A percentile compares a stretch with the other conserved stretches of the same genome.
phyloP scores from a whole-genome alignment of 2,797 vertebrate species.

The Spinus olivaceus region DNA sequence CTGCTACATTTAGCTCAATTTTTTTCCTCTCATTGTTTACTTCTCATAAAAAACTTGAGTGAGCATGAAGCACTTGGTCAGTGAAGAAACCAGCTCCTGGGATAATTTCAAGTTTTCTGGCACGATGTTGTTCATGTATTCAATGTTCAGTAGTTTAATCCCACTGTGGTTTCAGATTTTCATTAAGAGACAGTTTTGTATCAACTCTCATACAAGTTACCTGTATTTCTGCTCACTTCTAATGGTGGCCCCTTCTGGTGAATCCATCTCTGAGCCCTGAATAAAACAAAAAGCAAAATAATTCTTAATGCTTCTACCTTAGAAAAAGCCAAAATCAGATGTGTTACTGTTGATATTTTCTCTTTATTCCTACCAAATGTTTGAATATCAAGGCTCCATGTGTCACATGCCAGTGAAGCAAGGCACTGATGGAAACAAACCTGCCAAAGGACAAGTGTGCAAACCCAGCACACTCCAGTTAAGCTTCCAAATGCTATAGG shows the following conservation, averaged over 20 bases:
- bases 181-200: not conserved
- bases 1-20: not conserved
- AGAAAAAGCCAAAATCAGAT: not conserved
- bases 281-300: not conserved
- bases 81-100: not conserved
- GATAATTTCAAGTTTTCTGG: not conserved
- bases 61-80: not conserved
- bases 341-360: not conserved
- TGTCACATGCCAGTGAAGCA: not conserved
- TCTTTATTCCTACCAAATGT: not conserved
- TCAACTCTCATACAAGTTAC: not conserved
- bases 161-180: not conserved
- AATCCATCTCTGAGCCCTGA: constrained; percentile 66
- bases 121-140: not conserved
- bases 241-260: constrained; percentile 19
- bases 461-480: not conserved
- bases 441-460: not conserved
- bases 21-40: not conserved
- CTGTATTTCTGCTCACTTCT: constrained; percentile 73
- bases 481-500: not conserved
- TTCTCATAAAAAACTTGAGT: not conserved
- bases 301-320: not conserved
- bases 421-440: not conserved
- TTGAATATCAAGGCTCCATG: not conserved
- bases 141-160: not conserved